Evolutionary conservation across 2,797 vertebrate genomes (phyloP).

Genomic region (Mormyrops attenuatus): DNA sequence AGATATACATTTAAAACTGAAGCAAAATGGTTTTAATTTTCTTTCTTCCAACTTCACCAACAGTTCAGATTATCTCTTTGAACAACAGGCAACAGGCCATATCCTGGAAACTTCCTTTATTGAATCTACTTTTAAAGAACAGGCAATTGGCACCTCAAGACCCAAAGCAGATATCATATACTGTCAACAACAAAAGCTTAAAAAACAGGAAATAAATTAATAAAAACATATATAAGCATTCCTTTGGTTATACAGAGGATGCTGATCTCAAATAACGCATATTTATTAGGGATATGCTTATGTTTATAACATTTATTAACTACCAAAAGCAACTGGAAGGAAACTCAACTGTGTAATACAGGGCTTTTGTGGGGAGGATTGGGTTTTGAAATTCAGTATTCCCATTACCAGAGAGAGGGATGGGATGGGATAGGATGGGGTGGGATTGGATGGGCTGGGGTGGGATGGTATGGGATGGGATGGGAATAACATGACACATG

Average conservation of each 20-base stretch:
- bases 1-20: not conserved
- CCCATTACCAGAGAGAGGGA: not conserved
- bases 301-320: not conserved
- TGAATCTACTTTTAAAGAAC: conserved; percentile 28
- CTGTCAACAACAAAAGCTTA: not conserved
- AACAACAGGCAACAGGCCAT: conserved; percentile 27
- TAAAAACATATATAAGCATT: not conserved
- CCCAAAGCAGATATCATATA: not conserved
- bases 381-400: not conserved
- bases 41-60: not conserved
- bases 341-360: not conserved
- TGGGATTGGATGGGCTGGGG: not conserved
- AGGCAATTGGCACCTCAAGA: conserved; percentile 12
- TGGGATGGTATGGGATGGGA: not conserved
- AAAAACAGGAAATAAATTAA: not conserved
- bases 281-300: conserved; percentile 17
- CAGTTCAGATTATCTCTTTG: not conserved
- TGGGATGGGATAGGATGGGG: not conserved
- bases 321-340: not conserved
- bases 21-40: not conserved
- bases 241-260: not conserved
- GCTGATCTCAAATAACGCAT: not conserved
- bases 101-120: conserved; percentile 42
- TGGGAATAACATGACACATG: not conserved
- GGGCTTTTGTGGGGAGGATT: not conserved